Conservation (phyloP, 2,888 invertebrate species). For the Uloborus plumipes region DNA sequence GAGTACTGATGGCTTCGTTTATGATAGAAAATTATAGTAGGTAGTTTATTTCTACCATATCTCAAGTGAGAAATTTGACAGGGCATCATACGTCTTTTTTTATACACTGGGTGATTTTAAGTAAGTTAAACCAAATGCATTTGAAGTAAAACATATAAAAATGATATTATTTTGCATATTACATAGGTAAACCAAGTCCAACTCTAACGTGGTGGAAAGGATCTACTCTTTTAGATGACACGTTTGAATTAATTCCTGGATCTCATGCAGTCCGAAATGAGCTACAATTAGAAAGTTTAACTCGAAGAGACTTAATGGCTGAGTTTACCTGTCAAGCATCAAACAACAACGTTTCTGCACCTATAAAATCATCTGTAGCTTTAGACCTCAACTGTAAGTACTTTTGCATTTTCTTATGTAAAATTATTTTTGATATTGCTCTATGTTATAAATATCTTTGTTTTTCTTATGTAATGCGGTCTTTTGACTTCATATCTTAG, state of each 20-base stretch:
- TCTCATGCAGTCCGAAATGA: slow-evolving; percentile 78
- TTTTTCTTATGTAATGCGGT: too few relatives aligned
- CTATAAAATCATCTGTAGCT: slow-evolving; percentile 83
- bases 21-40: too few relatives aligned
- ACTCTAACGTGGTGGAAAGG: slow-evolving; percentile 87
- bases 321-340: slow-evolving; percentile 89
- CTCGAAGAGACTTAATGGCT: slow-evolving; percentile 86
- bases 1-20: neutral
- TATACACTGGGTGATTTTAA: too few relatives aligned
- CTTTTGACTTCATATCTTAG: too few relatives aligned
- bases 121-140: too few relatives aligned
- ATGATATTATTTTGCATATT: too few relatives aligned
- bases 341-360: slow-evolving; percentile 85
- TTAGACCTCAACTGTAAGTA: slow-evolving; percentile 93
- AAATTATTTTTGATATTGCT: too few relatives aligned
- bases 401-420: neutral
- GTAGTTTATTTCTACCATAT: too few relatives aligned
- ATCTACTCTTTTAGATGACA: slow-evolving; percentile 82
- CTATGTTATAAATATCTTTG: too few relatives aligned
- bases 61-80: too few relatives aligned
- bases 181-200: slow-evolving; percentile 83
- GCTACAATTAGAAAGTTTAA: slow-evolving; percentile 81
- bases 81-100: too few relatives aligned
- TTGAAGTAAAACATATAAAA: too few relatives aligned
- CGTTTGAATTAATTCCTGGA: slow-evolving; percentile 78